phyloP scores from a whole-genome alignment of 2,113 vertebrate species.

The Nerophis ophidion region DNA sequence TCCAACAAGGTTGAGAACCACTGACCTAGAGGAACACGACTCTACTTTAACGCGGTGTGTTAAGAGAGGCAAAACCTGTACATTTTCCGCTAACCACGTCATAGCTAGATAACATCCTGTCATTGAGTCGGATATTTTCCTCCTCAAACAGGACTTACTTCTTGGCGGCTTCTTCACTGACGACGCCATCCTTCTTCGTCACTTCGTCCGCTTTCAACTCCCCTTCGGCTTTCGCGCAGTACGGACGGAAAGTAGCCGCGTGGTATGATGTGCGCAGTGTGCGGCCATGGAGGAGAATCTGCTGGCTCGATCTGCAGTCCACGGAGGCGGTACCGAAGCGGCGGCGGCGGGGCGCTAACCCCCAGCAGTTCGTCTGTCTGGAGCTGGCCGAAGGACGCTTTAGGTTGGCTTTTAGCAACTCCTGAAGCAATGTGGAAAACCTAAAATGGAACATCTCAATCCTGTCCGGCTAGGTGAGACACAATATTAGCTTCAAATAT shows the following conservation, averaged over 20 bases:
- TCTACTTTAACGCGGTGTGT: too few species aligned
- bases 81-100: background rate
- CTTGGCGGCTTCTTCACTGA: conserved; percentile 39
- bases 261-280: conserved; percentile 19
- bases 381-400: conserved; percentile 53
- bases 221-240: conserved; percentile 66
- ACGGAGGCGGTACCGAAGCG: conserved; percentile 33
- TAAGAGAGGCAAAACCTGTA: too few species aligned
- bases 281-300: conserved; percentile 41
- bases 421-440: conserved; percentile 65
- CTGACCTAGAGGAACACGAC: too few species aligned
- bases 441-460: conserved; percentile 76
- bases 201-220: conserved; percentile 46
- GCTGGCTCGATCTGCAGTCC: conserved; percentile 17
- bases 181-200: conserved; percentile 54
- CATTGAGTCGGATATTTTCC: background rate
- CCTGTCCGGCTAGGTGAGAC: conserved; percentile 40
- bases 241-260: conserved; percentile 33
- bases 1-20: too few species aligned
- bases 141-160: conserved; percentile 54
- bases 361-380: conserved; percentile 36
- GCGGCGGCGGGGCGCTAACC: conserved; percentile 31
- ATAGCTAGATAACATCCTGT: background rate
- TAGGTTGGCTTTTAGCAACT: conserved; percentile 62
- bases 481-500: conserved; percentile 24